Base-by-base conservation (phyloP, 2,113 vertebrate genomes). In the Taxidea taxus region DNA sequence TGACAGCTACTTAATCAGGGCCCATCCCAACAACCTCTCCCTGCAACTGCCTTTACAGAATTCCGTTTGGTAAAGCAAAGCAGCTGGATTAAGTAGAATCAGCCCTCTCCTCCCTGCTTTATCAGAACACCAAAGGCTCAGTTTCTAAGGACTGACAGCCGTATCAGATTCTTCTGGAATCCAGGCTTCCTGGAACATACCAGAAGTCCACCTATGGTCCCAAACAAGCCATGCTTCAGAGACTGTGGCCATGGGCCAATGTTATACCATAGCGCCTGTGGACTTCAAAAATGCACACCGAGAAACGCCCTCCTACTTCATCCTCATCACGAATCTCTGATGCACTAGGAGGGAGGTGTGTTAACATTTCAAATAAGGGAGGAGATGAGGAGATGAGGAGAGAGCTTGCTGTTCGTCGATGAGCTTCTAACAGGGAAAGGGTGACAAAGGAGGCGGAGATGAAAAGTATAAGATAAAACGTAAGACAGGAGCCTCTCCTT, bases 181-280 rank as follows among this genome's bases (percentile, higher is more conserved):
- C n/a, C n/a, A n/a, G 60, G 60, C 37, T 93, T 47, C 70, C 25
- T 58, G 39, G 20, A 74, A 84, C 20, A 34, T 8, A 29, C 10
- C 72, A 39, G 68, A 68, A 72, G 25, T 12, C n/a, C 37, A 11
- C 31, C 3, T 0, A 25, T 23, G 25, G n/a, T 68, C 44, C 29
- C 21, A 25, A 58, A 82, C n/a, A 75, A 87, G 23, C 64, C 60
- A 62, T 9, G 51, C 6, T 54, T 51, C 15, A 12, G 42, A 39
- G 70, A 39, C 51, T n/a, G 3, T 34, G n/a, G 39, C 84, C 75
- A 0, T 3, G 2, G 62, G 5, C 1, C 1, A 16, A n/a, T 9
- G 77, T 39, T 18, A 68, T 25, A 7, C 29, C 39, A 44, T 44
- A 14, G 29, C 3, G 5, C 31, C 47, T 39, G 9, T 62, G 58